Percentiles rank a stretch among this genome's conserved stretches.
Conservation (phyloP, 2,888 invertebrate species). For the Torymus aiolomorphi region DNA sequence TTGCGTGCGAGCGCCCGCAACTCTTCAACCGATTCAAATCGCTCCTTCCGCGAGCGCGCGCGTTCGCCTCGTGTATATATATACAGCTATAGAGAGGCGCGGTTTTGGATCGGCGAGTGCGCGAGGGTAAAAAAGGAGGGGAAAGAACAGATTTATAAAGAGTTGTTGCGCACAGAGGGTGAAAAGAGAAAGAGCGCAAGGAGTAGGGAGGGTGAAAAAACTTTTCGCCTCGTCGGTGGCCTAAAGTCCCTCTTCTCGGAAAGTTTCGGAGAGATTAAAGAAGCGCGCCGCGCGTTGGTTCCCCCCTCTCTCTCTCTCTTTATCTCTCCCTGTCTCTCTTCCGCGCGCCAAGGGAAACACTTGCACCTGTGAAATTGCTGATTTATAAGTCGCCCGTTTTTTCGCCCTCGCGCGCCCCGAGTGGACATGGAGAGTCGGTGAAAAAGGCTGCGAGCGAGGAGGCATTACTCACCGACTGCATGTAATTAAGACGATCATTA, state of each 20-base stretch:
- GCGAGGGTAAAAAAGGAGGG: constrained; percentile 12
- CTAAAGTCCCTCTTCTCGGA: constrained; percentile 46
- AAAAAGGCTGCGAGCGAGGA: no score
- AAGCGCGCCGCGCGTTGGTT: constrained; percentile 26
- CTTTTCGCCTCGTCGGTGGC: constrained; percentile 48
- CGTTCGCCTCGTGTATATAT: background rate
- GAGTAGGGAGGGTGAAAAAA: constrained; percentile 32
- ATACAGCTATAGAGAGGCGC: constrained; percentile 22
- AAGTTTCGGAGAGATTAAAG: constrained; percentile 57
- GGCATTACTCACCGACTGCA: background rate
- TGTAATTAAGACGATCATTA: constrained; percentile 36
- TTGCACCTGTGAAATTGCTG: constrained; percentile 49
- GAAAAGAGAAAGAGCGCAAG: constrained; percentile 4
- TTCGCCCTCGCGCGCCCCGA: background rate
- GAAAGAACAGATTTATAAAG: constrained; percentile 24
- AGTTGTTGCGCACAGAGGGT: constrained; percentile 42
- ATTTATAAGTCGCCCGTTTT: constrained; percentile 43
- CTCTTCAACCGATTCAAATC: constrained; percentile 62
- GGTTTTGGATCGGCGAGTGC: constrained; percentile 55
- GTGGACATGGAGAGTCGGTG: no score
- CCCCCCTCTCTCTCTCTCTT: no score
- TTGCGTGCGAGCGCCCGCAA: constrained; percentile 35
- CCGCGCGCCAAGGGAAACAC: constrained; percentile 35
- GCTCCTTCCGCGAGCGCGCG: constrained; percentile 57
- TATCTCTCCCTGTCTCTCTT: no score